Evolutionary conservation across 2,888 invertebrate species (phyloP).

Genomic region (Sesamia inferens): DNA sequence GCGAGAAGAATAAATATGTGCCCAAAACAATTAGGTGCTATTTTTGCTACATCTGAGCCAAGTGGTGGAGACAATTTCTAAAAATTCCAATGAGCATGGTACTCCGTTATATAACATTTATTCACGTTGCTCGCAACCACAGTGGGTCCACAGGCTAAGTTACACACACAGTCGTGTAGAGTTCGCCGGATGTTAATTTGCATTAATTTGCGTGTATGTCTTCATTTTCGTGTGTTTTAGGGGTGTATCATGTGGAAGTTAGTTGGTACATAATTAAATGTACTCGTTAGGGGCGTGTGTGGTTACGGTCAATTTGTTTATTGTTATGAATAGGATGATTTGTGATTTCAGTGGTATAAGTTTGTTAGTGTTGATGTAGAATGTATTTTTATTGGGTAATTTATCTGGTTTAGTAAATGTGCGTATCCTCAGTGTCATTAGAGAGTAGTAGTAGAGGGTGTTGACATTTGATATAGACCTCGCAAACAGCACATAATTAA

Average conservation of each 20-base stretch:
- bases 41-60: no score
- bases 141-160: constrained; percentile 8
- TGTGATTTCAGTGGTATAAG: neutral
- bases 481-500: neutral
- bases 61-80: no score
- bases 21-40: no score
- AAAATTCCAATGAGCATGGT: no score
- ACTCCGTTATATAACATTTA: no score
- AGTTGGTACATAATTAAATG: constrained; percentile 7
- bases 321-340: neutral
- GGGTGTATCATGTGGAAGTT: constrained; percentile 9
- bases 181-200: constrained; percentile 50
- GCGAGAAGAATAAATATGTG: no score
- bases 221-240: constrained; percentile 41
- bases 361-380: neutral
- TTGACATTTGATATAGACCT: no score
- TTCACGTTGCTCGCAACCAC: neutral
- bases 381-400: neutral
- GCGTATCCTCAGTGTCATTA: no score
- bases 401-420: no score
- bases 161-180: constrained; percentile 13
- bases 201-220: constrained; percentile 45
- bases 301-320: neutral
- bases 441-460: no score
- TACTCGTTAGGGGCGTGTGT: neutral